Evolutionary conservation across 2,113 vertebrate species (phyloP), one percentile per base, ranked within the genome.

Genomic region (Rynchops niger): DNA sequence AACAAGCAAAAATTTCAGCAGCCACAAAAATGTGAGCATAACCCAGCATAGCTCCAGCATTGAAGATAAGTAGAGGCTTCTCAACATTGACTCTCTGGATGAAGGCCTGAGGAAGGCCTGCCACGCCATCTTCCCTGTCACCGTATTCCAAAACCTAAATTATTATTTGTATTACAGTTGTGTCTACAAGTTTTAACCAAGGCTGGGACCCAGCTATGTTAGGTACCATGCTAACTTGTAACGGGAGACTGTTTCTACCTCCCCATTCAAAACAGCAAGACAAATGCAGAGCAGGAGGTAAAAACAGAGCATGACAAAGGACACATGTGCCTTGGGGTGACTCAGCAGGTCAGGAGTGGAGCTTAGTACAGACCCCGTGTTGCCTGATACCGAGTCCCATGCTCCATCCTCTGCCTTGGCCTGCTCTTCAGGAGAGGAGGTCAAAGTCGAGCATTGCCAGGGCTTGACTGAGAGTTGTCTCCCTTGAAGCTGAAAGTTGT

Each of bases 1-100:
- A 97, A 91, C 82, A 90, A 87, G 71, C 45, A 55, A 63, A 93
- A 77, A 82, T 77, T 95, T 94, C 67, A 86, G 74, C 63, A 82
- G 87, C 94, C 97, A 92, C 94, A 97, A 81, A 96, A 95, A 95
- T 95, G 62, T 94, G 78, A 94, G 21, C 29, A 13, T 88, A 94
- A 90, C 84, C 87, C 70, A 90, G 50, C 84, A 50, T 77, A 93
- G 71, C 52, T 77, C 55, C 73, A 71, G 55, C n/a, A 36, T 0
- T 89, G 79, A 82, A 89, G 82, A 78, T 91, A 95, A 91, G 78
- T 95, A 89, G 87, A 86, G 58, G 63, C 80, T 96, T 95, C 87
- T 95, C 91, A 81, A 86, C 26, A 6, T 42, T 78, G 74, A 58
- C 62, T 95, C 17, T 63, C 56, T 72, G 71, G 89, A 56, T 76